Evolutionary conservation across 2,888 invertebrate genomes (phyloP), one percentile per base, ranked within the genome.

Genomic region (Gasteruption jaculator): DNA sequence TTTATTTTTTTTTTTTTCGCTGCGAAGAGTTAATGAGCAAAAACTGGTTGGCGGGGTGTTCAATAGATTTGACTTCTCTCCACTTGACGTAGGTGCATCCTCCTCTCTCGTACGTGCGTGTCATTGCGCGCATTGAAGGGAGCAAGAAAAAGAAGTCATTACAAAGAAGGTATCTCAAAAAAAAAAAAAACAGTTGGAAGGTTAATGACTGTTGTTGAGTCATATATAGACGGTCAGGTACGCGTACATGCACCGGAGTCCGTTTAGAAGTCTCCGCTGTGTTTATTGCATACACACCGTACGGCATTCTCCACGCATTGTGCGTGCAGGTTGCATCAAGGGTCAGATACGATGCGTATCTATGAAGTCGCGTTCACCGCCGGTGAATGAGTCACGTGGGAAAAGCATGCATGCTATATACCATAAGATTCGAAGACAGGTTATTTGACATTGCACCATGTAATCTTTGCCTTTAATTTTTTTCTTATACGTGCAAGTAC

Each of bases 371-470:
- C 37, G 43, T 31, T 21, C 21, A 38, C 19, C 41, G 43, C 47
- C n/a, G n/a, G 42, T 48, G 49, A 48, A 52, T 63, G 63, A 63
- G 57, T 63, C 63, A 63, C 58, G 52, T 60, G 63, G 54, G 60
- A 61, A n/a, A n/a, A 63, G 61, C 54, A 56, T 56, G 58, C 58
- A 50, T 49, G 51, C 29, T n/a, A n/a, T n/a, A 41, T 32, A 31
- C 40, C 43, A 36, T 41, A 30, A 30, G 40, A 37, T 43, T 22
- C 32, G 36, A 19, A 30, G 31, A 40, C 25, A 35, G 38, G 16
- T 41, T 35, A 44, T 34, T 35, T 26, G 22, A 5, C 22, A 32
- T 37, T 30, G 36, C 31, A 24, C 12, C 11, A 19, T n/a, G 18
- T 14, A 14, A 15, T 16, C 15, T 26, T 11, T 11, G 12, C 21